Percentiles rank a stretch among this genome's conserved stretches.
Conservation (phyloP, 2,797 vertebrate species). For the Coregonus ussuriensis region DNA sequence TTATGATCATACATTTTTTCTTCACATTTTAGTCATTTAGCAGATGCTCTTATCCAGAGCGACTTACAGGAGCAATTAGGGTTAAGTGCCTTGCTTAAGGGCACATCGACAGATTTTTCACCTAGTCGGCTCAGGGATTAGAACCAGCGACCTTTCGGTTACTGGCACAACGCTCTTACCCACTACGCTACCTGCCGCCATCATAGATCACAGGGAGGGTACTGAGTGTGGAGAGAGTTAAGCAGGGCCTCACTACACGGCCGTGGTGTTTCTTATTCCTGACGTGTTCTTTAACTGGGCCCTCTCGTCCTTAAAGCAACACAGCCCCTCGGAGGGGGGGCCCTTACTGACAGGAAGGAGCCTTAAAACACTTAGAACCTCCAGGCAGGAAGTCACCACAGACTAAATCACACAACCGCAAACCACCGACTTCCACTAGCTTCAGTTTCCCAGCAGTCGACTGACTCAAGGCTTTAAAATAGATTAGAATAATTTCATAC, state of each 20-base stretch:
- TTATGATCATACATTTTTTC: too few species aligned
- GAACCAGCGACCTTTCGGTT: too few species aligned
- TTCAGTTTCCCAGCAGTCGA: constrained; percentile 54
- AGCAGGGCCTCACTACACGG: constrained; percentile 43
- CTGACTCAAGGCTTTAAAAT: constrained; percentile 60
- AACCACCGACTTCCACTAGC: constrained; percentile 51
- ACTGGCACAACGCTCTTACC: too few species aligned
- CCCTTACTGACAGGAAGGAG: constrained; percentile 66
- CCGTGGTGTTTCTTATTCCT: constrained; percentile 37
- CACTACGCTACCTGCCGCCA: too few species aligned
- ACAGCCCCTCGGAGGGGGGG: constrained; percentile 50
- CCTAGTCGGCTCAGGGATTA: too few species aligned
- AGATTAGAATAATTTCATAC: constrained; percentile 71
- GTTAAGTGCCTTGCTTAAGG: too few species aligned
- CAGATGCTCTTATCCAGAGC: too few species aligned
- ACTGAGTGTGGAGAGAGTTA: constrained; percentile 37
- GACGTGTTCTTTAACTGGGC: constrained; percentile 63
- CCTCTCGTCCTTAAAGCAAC: constrained; percentile 59
- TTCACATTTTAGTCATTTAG: too few species aligned
- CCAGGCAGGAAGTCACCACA: constrained; percentile 66
- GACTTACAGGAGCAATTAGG: too few species aligned
- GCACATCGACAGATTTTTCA: too few species aligned
- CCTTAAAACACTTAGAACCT: constrained; percentile 42
- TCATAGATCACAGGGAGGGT: constrained; percentile 9
- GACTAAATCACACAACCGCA: constrained; percentile 57